Percentiles rank a stretch among this genome's conserved stretches.
Conservation (phyloP, 2,888 invertebrate species). For the Ptilodon capucinus region DNA sequence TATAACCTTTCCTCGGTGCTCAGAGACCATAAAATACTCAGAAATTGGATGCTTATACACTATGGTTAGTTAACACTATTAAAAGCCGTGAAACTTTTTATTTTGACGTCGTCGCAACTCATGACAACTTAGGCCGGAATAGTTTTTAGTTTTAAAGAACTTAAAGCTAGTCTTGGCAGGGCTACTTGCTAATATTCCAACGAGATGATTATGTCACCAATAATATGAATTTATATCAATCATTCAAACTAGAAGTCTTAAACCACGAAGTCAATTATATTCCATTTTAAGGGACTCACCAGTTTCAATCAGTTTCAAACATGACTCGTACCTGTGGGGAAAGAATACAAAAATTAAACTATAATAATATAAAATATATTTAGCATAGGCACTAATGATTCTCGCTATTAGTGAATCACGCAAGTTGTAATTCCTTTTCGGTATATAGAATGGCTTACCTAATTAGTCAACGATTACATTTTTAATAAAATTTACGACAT, state of each 20-base stretch:
- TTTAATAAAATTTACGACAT: not conserved
- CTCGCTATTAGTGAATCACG: not conserved
- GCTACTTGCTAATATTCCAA: no score
- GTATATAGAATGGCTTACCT: not conserved
- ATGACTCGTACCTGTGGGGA: slow-evolving; percentile 33
- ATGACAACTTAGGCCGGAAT: no score
- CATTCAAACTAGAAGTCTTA: no score
- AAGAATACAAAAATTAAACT: not conserved
- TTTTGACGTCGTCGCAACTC: not conserved
- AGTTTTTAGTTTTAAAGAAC: no score
- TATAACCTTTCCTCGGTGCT: slow-evolving; percentile 29
- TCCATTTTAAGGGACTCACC: no score
- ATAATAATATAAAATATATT: slow-evolving; percentile 1
- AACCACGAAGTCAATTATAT: no score
- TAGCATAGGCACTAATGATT: not conserved
- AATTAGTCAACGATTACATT: not conserved
- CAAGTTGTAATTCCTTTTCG: no score
- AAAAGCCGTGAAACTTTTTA: not conserved
- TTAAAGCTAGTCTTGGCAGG: no score
- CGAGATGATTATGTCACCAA: no score
- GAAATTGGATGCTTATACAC: slow-evolving; percentile 17
- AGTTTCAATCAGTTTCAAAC: slow-evolving; percentile 26
- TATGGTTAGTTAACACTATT: slow-evolving; percentile 6
- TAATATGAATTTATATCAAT: no score
- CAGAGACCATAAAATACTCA: slow-evolving; percentile 23